Base-by-base conservation (phyloP, 2,797 vertebrate species). In the Eleutherodactylus coqui region DNA sequence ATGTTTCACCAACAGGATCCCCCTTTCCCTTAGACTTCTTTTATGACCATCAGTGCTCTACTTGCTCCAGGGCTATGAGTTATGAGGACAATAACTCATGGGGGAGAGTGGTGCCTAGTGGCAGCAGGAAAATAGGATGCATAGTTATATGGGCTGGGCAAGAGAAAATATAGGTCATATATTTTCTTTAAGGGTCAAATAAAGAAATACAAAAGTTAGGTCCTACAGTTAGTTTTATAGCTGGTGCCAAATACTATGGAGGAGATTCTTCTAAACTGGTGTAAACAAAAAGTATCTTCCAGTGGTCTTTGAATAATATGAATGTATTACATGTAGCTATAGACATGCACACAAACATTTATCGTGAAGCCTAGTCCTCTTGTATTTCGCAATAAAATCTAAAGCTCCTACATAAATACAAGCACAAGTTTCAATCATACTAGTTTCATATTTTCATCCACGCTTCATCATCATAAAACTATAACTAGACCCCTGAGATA, bases 401-500 rank as follows among this genome's bases (percentile, higher is more conserved):
- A 67, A 55, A 79, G 21, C 76, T 60, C 49, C 34, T 38, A 72
- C 41, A 84, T 47, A 69, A 70, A 53, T 72, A 55, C 34, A 51
- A 53, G 53, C 72, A 62, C 53, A 76, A 45, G 41, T 84, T 75
- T 21, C 72, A 64, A 76, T 64, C 55, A 64, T 55, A 75, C 81
- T 43, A 73, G 82, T 75, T 84, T 76, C 53, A 75, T 84, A 84
- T 75, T 51, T 75, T 75, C 67, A 78, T 79, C 47, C 53, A 38
- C 41, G 77, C 41, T 34, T 79, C 84, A 79, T 73, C 62, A 72
- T 80, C 76, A 80, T 87, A 87, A 83, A 78, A 43, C n/a, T 83
- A 29, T 70, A 60, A 83, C 34, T 53, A 58, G 69, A 5, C 80
- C 62, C 64, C 32, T 70, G 85, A 87, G 75, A 55, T 58, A 27